These are phyloP conservation scores for Drosophila watanabei DNA, from an alignment of 1,140 invertebrate species.

Conservation along the genomic window DNA sequence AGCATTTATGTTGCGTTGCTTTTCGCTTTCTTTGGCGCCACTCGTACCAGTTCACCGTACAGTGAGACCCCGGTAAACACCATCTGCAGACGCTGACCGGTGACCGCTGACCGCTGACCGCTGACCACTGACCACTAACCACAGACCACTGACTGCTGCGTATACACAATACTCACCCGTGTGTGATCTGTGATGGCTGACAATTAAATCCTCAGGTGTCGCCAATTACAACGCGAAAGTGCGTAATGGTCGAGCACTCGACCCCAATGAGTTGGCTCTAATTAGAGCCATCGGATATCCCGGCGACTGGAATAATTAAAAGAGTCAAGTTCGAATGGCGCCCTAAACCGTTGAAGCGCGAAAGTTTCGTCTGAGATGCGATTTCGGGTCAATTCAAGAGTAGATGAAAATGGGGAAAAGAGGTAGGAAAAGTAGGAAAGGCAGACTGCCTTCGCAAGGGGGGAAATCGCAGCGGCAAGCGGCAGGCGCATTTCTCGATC, in stretches of 20 bases:
- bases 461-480: constrained; percentile 15
- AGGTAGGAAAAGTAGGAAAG: background rate
- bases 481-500: constrained; percentile 41
- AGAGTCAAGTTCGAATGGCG: constrained; percentile 30
- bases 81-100: constrained; percentile 26
- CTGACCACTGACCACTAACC: constrained; percentile 32
- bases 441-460: constrained; percentile 5
- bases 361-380: constrained; percentile 28
- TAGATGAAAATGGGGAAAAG: constrained; percentile 1
- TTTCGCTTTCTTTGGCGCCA: constrained; percentile 60
- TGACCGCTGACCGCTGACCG: constrained; percentile 42
- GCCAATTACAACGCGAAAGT: constrained; percentile 65
- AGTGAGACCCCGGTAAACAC: constrained; percentile 19
- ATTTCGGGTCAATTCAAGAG: constrained; percentile 2
- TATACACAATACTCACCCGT: constrained; percentile 9
- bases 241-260: constrained; percentile 68
- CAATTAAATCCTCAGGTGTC: constrained; percentile 77
- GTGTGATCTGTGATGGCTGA: constrained; percentile 15
- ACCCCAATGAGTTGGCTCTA: constrained; percentile 52
- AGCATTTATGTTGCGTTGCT: constrained; percentile 49
- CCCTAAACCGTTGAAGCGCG: constrained; percentile 16
- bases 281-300: constrained; percentile 45
- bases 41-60: constrained; percentile 20
- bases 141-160: constrained; percentile 28
- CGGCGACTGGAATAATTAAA: constrained; percentile 19